Evolutionary conservation across 2,797 vertebrate species (phyloP).

Genomic region (Sebastes kiyomatsui): DNA sequence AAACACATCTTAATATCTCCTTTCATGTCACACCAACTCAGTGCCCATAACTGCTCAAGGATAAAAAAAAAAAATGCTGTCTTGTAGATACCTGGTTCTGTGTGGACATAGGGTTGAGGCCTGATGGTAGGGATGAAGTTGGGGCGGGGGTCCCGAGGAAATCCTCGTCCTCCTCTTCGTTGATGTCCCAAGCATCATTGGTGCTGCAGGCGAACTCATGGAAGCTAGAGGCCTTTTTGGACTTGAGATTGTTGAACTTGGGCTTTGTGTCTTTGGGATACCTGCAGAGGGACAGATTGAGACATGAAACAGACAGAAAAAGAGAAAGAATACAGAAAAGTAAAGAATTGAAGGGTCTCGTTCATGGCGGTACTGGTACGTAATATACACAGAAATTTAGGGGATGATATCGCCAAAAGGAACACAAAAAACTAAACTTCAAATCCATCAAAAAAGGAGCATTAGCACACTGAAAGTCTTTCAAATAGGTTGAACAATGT

Average conservation of each 20-base stretch:
- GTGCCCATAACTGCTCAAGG: not conserved
- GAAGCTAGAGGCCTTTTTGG: conserved; percentile 95
- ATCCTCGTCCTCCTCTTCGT: conserved; percentile 90
- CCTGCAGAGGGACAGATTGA: conserved; percentile 72
- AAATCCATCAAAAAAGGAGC: not conserved
- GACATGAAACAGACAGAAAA: not conserved
- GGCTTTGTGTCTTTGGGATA: conserved; percentile 92
- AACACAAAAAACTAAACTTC: not conserved
- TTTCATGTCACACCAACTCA: not conserved
- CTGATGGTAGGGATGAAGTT: conserved; percentile 37
- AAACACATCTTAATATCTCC: not conserved
- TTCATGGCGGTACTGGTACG: not conserved
- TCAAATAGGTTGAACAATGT: not conserved
- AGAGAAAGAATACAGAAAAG: not conserved
- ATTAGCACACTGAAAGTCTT: not conserved
- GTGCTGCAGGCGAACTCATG: conserved; percentile 96
- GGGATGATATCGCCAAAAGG: not conserved
- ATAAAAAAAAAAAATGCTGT: not conserved
- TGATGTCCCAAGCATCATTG: conserved; percentile 98
- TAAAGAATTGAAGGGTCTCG: not conserved
- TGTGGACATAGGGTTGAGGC: conserved; percentile 36
- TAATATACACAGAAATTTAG: not conserved
- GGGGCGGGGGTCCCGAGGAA: conserved; percentile 59
- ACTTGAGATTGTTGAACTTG: conserved; percentile 85
- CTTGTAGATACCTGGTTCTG: conserved; percentile 47